Evolutionary conservation across 1,140 invertebrate species (phyloP), one percentile per base, ranked within the genome.

Genomic region (Diorhabda elongata): DNA sequence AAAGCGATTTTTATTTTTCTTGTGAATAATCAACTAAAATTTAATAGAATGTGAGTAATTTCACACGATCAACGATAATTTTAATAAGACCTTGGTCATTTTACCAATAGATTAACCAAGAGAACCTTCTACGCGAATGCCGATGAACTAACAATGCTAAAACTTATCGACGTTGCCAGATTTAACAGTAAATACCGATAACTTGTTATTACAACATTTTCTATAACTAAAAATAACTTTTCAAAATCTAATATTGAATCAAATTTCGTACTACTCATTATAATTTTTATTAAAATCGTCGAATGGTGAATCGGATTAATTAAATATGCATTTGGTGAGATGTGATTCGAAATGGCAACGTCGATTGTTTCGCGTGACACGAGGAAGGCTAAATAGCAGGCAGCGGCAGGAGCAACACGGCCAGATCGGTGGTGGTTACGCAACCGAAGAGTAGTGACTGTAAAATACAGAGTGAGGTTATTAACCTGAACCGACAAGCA

Each of bases 401-500:
- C 71, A 44, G 72, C 78, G 78, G 77, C 78, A 75, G 77, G 77
- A 79, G 73, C 45, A 11, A 60, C 26, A 26, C 26, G 26, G 26
- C 47, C 47, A 52, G 6, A 52, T 52, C 76, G 77, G 76, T 76
- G 71, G 45, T 71, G 45, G 72, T 79, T 79, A 78, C 78, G 76
- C 78, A 78, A 79, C 75, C 45, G 11, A 60, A 52, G 69, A 61
- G 59, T 57, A 63, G 66, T 64, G 66, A 69, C 66, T 66, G 67
- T 58, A 68, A 74, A 74, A 70, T 72, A 75, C 71, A 72, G 72
- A 70, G 59, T 68, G 72, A 75, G 78, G 78, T 80, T 77, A 73
- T 80, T 80, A 75, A 78, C 78, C 78, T 76, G 78, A 76, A 73
- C 73, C 47, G n/a, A 52, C 47, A n/a, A 52, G 47, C 47, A n/a